These are phyloP conservation scores for Pollenia griseotomentosa DNA, from an alignment of 2,888 invertebrate genomes.

Conservation along the genomic window DNA sequence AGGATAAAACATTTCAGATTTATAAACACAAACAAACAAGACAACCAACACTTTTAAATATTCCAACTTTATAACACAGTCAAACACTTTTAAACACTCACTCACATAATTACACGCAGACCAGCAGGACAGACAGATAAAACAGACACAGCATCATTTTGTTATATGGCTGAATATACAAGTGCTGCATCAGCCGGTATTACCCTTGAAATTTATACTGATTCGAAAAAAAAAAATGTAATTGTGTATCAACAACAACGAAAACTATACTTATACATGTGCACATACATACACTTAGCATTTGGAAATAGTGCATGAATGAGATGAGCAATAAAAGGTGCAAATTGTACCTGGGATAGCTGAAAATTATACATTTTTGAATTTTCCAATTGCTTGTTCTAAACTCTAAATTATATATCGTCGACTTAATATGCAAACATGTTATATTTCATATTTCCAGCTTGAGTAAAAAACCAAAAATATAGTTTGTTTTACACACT, in stretches of 20 bases:
- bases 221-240: background rate
- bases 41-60: conserved; percentile 66
- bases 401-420: no score
- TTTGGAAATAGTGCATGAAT: background rate
- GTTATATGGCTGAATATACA: conserved; percentile 73
- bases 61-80: conserved; percentile 21
- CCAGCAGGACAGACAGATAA: conserved; percentile 47
- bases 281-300: background rate
- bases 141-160: conserved; percentile 69
- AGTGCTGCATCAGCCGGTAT: conserved; percentile 72
- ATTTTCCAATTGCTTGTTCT: no score
- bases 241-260: background rate
- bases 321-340: background rate
- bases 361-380: background rate
- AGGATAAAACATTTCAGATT: conserved; percentile 58
- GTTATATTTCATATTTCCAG: no score
- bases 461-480: no score
- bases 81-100: conserved; percentile 26
- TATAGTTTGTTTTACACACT: no score
- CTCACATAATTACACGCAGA: conserved; percentile 29
- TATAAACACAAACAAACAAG: conserved; percentile 51
- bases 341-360: background rate
- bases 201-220: conserved; percentile 72
- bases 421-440: no score
- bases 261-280: background rate